Percentiles rank a stretch among this genome's conserved stretches.
phyloP scores from a whole-genome alignment of 1,140 invertebrate species.

The Drosophila repletoides region DNA sequence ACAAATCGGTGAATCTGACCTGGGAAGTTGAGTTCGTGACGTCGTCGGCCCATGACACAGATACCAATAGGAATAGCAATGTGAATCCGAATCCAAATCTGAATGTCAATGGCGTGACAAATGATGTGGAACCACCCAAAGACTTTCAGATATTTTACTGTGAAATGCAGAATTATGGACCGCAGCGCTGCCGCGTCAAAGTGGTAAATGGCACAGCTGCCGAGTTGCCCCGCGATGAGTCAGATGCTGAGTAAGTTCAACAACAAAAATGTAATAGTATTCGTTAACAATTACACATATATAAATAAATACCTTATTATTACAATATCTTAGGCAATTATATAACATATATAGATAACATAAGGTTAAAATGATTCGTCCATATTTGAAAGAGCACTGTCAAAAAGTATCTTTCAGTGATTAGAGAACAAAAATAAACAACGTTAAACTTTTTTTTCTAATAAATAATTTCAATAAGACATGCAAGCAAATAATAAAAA shows the following conservation, averaged over 20 bases:
- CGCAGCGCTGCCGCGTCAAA: constrained; percentile 88
- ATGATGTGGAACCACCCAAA: constrained; percentile 69
- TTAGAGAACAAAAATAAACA: too few species aligned
- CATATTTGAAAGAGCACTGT: too few species aligned
- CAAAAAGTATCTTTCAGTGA: too few species aligned
- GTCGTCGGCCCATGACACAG: constrained; percentile 63
- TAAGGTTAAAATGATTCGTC: too few species aligned
- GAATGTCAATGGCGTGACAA: constrained; percentile 61
- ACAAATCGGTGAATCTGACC: constrained; percentile 86
- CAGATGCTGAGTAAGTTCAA: constrained; percentile 20
- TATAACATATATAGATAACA: too few species aligned
- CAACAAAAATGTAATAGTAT: background rate
- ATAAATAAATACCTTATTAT: too few species aligned
- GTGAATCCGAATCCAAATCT: constrained; percentile 7
- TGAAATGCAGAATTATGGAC: constrained; percentile 89
- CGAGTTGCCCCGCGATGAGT: constrained; percentile 18
- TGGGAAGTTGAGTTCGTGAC: constrained; percentile 85
- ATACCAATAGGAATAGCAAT: constrained; percentile 40
- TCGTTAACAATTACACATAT: too few species aligned
- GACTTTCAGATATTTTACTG: constrained; percentile 88
- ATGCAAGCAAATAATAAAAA: too few species aligned
- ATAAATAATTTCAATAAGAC: too few species aligned
- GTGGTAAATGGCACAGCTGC: constrained; percentile 81
- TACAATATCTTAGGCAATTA: too few species aligned
- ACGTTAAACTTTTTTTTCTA: too few species aligned